phyloP scores from a whole-genome alignment of 2,113 vertebrate species.

The Toxotes chatareus region DNA sequence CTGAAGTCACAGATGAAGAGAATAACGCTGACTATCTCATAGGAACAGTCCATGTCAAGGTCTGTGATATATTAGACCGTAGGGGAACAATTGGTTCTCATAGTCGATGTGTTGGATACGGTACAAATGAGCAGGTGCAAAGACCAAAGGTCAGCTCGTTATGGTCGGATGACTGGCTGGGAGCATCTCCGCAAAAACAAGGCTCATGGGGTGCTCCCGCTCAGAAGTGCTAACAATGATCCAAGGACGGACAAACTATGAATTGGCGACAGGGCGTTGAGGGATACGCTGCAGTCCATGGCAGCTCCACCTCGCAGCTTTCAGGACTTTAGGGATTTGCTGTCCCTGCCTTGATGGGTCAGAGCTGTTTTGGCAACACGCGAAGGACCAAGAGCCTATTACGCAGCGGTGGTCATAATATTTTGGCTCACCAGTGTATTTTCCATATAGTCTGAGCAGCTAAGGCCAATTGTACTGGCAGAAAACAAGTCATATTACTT shows the following conservation, averaged over 20 bases:
- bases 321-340: too few relatives aligned
- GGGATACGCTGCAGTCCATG: too few relatives aligned
- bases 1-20: not conserved
- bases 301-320: too few relatives aligned
- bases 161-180: not conserved
- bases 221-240: not conserved
- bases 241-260: not conserved
- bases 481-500: not conserved
- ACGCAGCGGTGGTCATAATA: not conserved
- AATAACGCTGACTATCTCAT: not conserved
- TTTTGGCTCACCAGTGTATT: not conserved
- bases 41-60: not conserved
- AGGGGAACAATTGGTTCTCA: not conserved
- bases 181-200: not conserved
- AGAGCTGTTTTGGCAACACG: not conserved
- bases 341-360: too few relatives aligned
- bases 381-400: not conserved
- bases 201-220: not conserved
- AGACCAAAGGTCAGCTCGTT: not conserved
- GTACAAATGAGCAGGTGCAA: not conserved
- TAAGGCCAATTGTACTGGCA: not conserved
- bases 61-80: not conserved
- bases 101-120: not conserved
- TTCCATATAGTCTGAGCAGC: not conserved
- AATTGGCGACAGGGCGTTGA: not conserved